These are phyloP conservation scores for Acipenser ruthenus DNA, from an alignment of 2,797 vertebrate genomes.

Conservation along the genomic window DNA sequence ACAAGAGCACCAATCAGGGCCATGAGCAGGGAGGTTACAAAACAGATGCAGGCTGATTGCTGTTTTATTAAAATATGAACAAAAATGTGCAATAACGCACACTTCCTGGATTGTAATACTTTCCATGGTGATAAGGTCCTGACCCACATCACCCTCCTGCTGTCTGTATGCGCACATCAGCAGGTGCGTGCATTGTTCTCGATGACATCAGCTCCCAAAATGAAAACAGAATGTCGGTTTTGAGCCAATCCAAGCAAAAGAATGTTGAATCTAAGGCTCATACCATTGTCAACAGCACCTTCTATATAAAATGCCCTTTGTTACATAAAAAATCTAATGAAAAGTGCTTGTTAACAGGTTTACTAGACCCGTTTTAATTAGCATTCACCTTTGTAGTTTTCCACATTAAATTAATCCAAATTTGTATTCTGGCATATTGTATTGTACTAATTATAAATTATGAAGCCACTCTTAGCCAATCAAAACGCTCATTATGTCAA, in stretches of 20 bases:
- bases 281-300: too few relatives aligned
- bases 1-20: neutral
- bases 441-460: too few relatives aligned
- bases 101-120: constrained; percentile 19
- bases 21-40: neutral
- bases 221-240: constrained; percentile 19
- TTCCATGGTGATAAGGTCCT: constrained; percentile 31
- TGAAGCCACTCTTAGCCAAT: too few relatives aligned
- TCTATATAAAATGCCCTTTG: too few relatives aligned
- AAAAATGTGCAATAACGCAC: neutral
- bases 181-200: constrained; percentile 51
- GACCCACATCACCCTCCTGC: constrained; percentile 23
- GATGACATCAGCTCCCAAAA: constrained; percentile 47
- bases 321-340: too few relatives aligned
- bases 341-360: too few relatives aligned
- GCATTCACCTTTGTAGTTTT: too few relatives aligned
- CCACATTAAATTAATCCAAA: too few relatives aligned
- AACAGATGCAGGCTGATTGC: neutral
- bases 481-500: too few relatives aligned
- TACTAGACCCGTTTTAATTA: too few relatives aligned
- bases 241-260: neutral
- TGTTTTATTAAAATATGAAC: neutral
- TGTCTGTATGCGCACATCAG: constrained; percentile 42
- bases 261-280: too few relatives aligned
- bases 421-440: too few relatives aligned